These are phyloP conservation scores for Venusia cambrica DNA, from an alignment of 2,888 invertebrate genomes.

Conservation along the genomic window DNA sequence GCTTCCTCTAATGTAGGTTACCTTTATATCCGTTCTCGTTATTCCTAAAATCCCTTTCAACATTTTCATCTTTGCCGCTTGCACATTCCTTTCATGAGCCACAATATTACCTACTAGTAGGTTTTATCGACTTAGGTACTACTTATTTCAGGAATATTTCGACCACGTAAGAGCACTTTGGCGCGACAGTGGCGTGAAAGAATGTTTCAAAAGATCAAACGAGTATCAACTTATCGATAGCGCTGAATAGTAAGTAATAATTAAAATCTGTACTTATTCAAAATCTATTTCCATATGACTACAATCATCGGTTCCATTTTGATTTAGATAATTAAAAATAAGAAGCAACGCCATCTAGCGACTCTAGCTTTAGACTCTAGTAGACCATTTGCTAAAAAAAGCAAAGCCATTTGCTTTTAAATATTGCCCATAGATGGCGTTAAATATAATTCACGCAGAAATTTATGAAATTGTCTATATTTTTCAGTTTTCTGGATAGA, in stretches of 20 bases:
- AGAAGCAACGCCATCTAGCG: constrained; percentile 8
- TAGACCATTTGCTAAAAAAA: too few species aligned
- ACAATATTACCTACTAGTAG: not conserved
- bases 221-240: constrained; percentile 91
- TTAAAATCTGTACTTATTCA: not conserved
- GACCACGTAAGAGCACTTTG: constrained; percentile 85
- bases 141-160: constrained; percentile 83
- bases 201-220: constrained; percentile 85
- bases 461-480: too few species aligned
- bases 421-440: constrained; percentile 24
- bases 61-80: too few species aligned
- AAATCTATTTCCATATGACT: too few species aligned
- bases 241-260: constrained; percentile 88
- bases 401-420: too few species aligned
- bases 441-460: not conserved
- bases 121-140: not conserved
- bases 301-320: too few species aligned
- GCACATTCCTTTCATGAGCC: too few species aligned
- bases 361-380: too few species aligned
- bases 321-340: too few species aligned
- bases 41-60: too few species aligned
- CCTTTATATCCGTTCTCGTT: too few species aligned
- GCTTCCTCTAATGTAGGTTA: too few species aligned
- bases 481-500: constrained; percentile 87
- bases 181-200: constrained; percentile 86